A percentile compares a stretch with the other conserved stretches of the same genome.
Conservation (phyloP, 1,140 invertebrate species). For the Bombyx mori region ASM3026992v2 NC_085112.1:6071001-6071500, state of each 20-base stretch:
- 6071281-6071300: slow-evolving; percentile 69
- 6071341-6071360: slow-evolving; percentile 66
- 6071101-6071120: slow-evolving; percentile 51
- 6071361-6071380: slow-evolving; percentile 69
- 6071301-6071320: slow-evolving; percentile 62
- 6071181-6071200: slow-evolving; percentile 53
- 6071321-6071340: slow-evolving; percentile 70
- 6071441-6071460: slow-evolving; percentile 53
- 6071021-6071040: not conserved
- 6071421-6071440: slow-evolving; percentile 51
- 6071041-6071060: slow-evolving; percentile 11
- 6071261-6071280: slow-evolving; percentile 71
- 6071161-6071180: slow-evolving; percentile 55
- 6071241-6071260: slow-evolving; percentile 72
- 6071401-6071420: slow-evolving; percentile 62
- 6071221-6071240: slow-evolving; percentile 71
- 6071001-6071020: too few relatives aligned
- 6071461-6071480: slow-evolving; percentile 65
- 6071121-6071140: slow-evolving; percentile 61
- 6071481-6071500: slow-evolving; percentile 68
- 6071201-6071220: slow-evolving; percentile 68
- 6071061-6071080: slow-evolving; percentile 40
- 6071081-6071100: slow-evolving; percentile 57
- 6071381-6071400: slow-evolving; percentile 70
- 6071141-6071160: slow-evolving; percentile 64